Evolutionary conservation across 2,797 vertebrate species (phyloP).

Genomic region (Callimico goeldii): DNA sequence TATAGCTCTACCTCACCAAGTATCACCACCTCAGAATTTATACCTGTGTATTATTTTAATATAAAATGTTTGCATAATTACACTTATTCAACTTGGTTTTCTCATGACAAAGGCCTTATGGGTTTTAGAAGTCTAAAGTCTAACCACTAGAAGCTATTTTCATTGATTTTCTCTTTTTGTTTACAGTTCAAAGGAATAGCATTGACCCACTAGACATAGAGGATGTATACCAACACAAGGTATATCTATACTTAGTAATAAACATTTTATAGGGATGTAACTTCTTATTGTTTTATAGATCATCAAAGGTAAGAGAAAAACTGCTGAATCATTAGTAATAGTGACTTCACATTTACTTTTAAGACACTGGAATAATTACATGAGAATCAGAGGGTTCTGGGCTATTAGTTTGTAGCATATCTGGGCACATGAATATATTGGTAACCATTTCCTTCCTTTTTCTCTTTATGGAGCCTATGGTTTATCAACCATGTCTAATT

Average conservation of each 20-base stretch:
- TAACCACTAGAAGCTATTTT: not conserved
- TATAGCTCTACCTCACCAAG: not conserved
- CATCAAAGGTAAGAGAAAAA: not conserved
- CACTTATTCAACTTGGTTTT: conserved; percentile 2
- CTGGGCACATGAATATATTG: not conserved
- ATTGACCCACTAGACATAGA: not conserved
- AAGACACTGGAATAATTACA: conserved; percentile 53
- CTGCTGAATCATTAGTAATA: conserved; percentile 41
- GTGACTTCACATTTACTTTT: not conserved
- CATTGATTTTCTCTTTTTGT: conserved; percentile 30
- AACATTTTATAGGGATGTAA: not conserved
- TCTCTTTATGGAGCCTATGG: not conserved
- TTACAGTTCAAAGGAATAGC: conserved; percentile 71
- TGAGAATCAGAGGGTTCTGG: conserved; percentile 26
- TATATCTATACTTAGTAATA: conserved; percentile 65
- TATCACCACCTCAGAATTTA: not conserved
- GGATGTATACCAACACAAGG: conserved; percentile 67
- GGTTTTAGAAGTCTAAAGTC: conserved; percentile 11
- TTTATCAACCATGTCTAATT: conserved; percentile 45
- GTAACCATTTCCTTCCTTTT: conserved; percentile 35
- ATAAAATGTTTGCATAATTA: conserved; percentile 31
- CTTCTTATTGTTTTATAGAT: conserved; percentile 52
- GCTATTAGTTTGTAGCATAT: conserved; percentile 14
- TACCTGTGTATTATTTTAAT: not conserved
- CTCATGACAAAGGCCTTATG: not conserved